Evolutionary conservation across 2,113 vertebrate species (phyloP).

Genomic region (Perca flavescens): DNA sequence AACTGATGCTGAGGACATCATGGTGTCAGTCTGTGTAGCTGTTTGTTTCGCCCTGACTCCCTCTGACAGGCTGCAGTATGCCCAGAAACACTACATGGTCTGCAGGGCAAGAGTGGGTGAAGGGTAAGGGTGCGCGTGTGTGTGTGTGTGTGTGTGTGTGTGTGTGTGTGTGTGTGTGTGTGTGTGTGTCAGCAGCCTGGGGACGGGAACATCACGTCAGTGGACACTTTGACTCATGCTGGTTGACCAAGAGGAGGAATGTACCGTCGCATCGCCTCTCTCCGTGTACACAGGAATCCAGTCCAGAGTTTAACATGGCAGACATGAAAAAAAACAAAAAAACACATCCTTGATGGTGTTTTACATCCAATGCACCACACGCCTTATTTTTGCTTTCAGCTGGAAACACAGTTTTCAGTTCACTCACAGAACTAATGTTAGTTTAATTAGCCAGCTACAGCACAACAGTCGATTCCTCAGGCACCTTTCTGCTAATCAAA

Average conservation of each 20-base stretch:
- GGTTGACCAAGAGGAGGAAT: conserved; percentile 18
- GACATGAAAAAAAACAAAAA: too few species aligned
- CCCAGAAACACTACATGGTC: conserved; percentile 51
- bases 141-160: conserved; percentile 18
- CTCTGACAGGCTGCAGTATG: conserved; percentile 45
- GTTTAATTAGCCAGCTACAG: too few species aligned
- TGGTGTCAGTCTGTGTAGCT: conserved; percentile 18
- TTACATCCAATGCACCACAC: too few species aligned
- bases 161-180: conserved; percentile 40
- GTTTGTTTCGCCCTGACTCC: conserved; percentile 25
- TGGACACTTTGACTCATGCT: conserved; percentile 55
- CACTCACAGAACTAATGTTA: too few species aligned
- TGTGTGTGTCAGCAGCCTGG: conserved; percentile 10
- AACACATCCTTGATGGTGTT: too few species aligned
- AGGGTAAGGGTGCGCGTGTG: conserved; percentile 7
- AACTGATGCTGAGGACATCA: background rate
- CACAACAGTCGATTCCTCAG: too few species aligned
- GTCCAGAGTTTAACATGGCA: too few species aligned
- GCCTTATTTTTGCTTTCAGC: too few species aligned
- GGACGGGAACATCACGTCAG: background rate
- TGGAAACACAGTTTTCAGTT: too few species aligned
- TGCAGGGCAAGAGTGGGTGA: conserved; percentile 12
- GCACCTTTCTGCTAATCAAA: too few species aligned
- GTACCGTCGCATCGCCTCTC: background rate
- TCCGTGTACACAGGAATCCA: background rate